These are phyloP conservation scores for Pseudomyrmex pallidus DNA, from an alignment of 1,140 invertebrate species.

Conservation along the genomic window DNA sequence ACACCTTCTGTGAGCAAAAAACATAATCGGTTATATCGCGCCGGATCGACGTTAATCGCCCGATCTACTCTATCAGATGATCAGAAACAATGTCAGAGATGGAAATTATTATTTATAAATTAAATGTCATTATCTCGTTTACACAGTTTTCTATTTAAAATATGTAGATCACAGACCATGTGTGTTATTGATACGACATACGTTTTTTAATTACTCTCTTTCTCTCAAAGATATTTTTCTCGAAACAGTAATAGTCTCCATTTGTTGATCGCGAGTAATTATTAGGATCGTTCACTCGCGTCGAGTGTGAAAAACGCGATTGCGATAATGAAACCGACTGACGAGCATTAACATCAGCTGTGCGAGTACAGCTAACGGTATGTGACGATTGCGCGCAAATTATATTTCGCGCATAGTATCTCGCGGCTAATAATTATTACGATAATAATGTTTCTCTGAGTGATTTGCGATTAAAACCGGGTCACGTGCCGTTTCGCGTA, in stretches of 20 bases:
- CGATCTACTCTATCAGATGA: conserved; percentile 18
- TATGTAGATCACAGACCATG: no score
- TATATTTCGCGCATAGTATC: conserved; percentile 29
- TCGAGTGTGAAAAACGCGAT: not conserved
- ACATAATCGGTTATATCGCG: conserved; percentile 31
- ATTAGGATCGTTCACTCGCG: conserved; percentile 23
- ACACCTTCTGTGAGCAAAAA: conserved; percentile 23
- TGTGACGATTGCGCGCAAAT: conserved; percentile 11
- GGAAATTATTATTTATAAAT: no score
- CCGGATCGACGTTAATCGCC: conserved; percentile 47
- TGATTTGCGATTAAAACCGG: conserved; percentile 21
- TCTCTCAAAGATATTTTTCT: not conserved
- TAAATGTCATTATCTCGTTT: no score
- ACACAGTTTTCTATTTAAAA: not conserved
- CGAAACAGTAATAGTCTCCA: not conserved
- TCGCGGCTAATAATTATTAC: conserved; percentile 26
- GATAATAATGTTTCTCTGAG: conserved; percentile 16
- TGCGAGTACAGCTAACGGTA: conserved; percentile 36
- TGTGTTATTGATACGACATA: not conserved
- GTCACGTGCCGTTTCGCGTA: conserved; percentile 54
- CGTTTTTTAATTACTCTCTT: not conserved
- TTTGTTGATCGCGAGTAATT: not conserved
- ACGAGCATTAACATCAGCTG: conserved; percentile 21
- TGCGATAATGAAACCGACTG: conserved; percentile 22
- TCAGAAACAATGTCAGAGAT: not conserved